Conservation (phyloP, 2,113 vertebrate species). For the Mesoclemmys tuberculata region DNA sequence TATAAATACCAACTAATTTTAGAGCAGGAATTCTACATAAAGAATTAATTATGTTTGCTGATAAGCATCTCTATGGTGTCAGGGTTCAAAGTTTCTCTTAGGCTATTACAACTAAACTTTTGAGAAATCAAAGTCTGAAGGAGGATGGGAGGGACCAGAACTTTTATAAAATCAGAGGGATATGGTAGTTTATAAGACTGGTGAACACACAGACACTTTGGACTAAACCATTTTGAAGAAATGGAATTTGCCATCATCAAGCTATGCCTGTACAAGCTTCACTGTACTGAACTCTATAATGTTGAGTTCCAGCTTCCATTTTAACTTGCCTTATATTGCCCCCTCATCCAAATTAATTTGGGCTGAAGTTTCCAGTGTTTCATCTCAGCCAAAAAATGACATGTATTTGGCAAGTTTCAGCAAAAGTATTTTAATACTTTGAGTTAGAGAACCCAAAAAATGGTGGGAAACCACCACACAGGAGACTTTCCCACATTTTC, state of each 20-base stretch:
- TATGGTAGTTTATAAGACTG: neutral
- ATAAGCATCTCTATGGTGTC: neutral
- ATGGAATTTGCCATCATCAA: no score
- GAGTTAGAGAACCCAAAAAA: no score
- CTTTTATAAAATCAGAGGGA: neutral
- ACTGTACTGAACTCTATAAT: neutral
- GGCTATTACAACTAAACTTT: neutral
- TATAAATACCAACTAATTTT: neutral
- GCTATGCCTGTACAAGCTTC: neutral
- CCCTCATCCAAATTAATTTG: no score
- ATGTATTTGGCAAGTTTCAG: no score
- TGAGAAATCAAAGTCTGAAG: neutral
- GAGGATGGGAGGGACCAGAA: fast-evolving
- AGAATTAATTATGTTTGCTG: neutral
- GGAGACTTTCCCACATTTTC: no score
- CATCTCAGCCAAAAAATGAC: neutral
- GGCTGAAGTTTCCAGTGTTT: neutral
- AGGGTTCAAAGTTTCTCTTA: neutral
- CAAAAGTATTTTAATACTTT: no score
- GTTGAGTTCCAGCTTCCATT: neutral
- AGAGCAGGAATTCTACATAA: neutral
- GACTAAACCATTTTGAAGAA: neutral
- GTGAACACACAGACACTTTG: neutral
- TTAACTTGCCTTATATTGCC: neutral
- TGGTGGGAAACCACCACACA: no score